Percentiles rank a stretch among this genome's conserved stretches.
Conservation (phyloP, 2,113 vertebrate species). For the Chiloscyllium plagiosum region DNA sequence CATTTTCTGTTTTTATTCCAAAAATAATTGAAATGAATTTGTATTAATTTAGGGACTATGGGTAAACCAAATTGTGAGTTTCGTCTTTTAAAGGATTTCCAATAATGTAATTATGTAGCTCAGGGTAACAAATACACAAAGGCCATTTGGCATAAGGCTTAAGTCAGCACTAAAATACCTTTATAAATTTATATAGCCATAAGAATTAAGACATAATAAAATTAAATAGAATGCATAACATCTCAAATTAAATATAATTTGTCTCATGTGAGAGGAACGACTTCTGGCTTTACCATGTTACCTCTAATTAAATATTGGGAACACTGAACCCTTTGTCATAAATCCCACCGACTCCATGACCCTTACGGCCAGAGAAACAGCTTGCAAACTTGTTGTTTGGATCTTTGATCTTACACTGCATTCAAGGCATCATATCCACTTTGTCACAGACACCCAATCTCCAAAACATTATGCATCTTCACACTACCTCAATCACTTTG, state of each 20-base stretch:
- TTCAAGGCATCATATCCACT: background rate
- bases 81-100: background rate
- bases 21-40: background rate
- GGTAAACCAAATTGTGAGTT: background rate
- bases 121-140: background rate
- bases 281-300: background rate
- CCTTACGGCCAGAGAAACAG: background rate
- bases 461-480: background rate
- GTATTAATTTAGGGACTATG: background rate
- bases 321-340: background rate
- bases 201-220: background rate
- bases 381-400: background rate
- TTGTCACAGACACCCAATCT: background rate
- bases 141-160: too few relatives aligned
- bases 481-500: background rate
- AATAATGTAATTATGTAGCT: background rate
- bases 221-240: background rate
- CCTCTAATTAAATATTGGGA: background rate
- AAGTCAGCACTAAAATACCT: too few relatives aligned
- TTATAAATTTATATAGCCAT: background rate
- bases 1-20: background rate
- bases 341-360: background rate
- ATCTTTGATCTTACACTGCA: background rate
- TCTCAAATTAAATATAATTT: background rate
- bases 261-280: background rate